phyloP scores from a whole-genome alignment of 2,888 invertebrate genomes.

The Ariolimax columbianus region DNA sequence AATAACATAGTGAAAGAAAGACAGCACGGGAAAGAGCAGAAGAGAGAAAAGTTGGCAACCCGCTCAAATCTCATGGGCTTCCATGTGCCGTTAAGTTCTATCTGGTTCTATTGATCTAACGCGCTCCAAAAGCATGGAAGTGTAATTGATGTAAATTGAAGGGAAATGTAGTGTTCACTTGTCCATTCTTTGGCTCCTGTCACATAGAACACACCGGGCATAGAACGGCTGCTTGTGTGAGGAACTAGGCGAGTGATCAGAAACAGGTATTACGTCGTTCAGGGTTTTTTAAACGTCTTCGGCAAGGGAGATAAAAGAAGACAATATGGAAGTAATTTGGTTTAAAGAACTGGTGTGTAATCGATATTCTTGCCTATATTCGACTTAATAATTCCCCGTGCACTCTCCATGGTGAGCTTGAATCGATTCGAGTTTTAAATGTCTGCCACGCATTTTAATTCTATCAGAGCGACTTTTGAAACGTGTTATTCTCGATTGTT shows the following conservation, averaged over 20 bases:
- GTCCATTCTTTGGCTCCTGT: conserved; percentile 10
- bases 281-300: neutral
- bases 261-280: neutral
- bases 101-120: conserved; percentile 15
- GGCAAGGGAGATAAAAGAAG: neutral
- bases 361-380: neutral
- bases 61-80: neutral
- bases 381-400: too few species aligned
- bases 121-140: conserved; percentile 13
- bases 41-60: neutral
- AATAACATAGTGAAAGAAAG: neutral
- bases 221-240: neutral
- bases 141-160: conserved; percentile 35
- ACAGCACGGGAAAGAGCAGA: neutral
- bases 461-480: too few species aligned
- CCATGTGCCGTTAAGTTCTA: neutral
- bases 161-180: conserved; percentile 30
- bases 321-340: neutral
- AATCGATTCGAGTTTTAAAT: too few species aligned
- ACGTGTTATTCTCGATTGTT: too few species aligned
- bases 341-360: neutral
- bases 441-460: too few species aligned
- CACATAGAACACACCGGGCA: neutral
- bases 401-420: too few species aligned
- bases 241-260: neutral